These are phyloP conservation scores for Plectropomus leopardus DNA, from an alignment of 2,113 vertebrate genomes.

Conservation along the genomic window DNA sequence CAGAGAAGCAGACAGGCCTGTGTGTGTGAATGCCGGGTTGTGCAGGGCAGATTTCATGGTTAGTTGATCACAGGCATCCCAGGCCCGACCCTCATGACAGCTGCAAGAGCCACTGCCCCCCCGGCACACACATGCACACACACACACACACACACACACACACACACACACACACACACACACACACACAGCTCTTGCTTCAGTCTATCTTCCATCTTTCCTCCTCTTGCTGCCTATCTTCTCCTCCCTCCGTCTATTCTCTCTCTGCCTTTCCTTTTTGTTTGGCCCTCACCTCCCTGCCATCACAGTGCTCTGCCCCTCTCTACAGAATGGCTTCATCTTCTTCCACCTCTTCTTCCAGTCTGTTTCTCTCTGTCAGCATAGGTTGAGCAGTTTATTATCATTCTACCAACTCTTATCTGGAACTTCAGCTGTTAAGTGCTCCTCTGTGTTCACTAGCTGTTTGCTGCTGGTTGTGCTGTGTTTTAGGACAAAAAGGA, in stretches of 20 bases:
- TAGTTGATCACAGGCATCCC: slow-evolving; percentile 59
- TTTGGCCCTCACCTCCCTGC: slow-evolving; percentile 24
- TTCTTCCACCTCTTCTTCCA: slow-evolving; percentile 39
- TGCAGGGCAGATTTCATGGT: slow-evolving; percentile 63
- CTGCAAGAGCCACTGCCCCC: slow-evolving; percentile 34
- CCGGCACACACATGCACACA: neutral
- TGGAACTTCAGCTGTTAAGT: too few species aligned
- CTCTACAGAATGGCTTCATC: slow-evolving; percentile 30
- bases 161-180: slow-evolving; percentile 9
- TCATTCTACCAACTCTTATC: neutral
- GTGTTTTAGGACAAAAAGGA: neutral
- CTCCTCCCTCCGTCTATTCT: slow-evolving; percentile 36
- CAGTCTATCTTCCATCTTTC: neutral
- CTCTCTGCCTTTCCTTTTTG: slow-evolving; percentile 22
- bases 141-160: neutral
- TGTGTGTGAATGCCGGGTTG: slow-evolving; percentile 32
- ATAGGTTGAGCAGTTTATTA: neutral
- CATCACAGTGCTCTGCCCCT: slow-evolving; percentile 10
- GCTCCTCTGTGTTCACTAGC: neutral
- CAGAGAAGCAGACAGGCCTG: slow-evolving; percentile 3
- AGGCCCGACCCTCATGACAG: slow-evolving; percentile 38
- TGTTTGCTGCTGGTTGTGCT: neutral
- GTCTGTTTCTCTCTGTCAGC: neutral
- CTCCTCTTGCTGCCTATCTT: neutral
- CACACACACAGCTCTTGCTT: neutral